Base-by-base conservation (phyloP, 2,797 vertebrate genomes). In the Alcedo quadribrachys region DNA sequence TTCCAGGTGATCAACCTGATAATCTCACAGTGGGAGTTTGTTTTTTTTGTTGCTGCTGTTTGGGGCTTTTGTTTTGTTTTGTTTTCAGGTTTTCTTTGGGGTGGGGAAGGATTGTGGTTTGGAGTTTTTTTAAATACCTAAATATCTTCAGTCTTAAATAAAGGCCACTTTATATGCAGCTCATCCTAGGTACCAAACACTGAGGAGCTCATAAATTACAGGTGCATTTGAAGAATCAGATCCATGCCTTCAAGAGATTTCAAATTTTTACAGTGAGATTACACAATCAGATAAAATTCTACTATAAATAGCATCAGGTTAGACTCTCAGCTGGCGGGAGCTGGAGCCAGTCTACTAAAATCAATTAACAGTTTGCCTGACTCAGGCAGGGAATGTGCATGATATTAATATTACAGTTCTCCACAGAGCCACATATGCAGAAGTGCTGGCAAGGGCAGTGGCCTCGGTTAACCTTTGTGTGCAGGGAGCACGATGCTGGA, bases 401-500 rank as follows among this genome's bases (percentile, higher is more conserved):
- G 50, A 33, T 32, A 66, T n/a, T 69, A 74, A 54, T 12, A 48
- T 6, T 65, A 43, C 46, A 79, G 51, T 28, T 85, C n/a, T 63
- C 19, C 69, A 53, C 12, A 5, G 51, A 77, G 32, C 42, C 7
- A 0, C 22, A 37, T 5, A 12, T 7, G 61, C 60, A 68, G 40
- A 63, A 81, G 69, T 6, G 46, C 66, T 78, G 79, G 57, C 7
- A 48, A 43, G 61, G 33, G 77, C 74, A 50, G 0, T 0, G 54
- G 62, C 69, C 66, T 78, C 0, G 0, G 60, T 62, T 63, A 42
- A 79, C 76, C 76, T 55, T 58, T 11, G 6, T 2, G 19, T 0
- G 0, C 61, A 57, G 53, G 65, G 1, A 45, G 37, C 17, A 3
- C 0, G 0, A n/a, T 2, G 43, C 79, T 55, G 42, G 42, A 68